Percentiles rank a stretch among this genome's conserved stretches.
These are phyloP conservation scores for Panurus biarmicus DNA, from an alignment of 2,113 vertebrate genomes.

Conservation along the genomic window DNA sequence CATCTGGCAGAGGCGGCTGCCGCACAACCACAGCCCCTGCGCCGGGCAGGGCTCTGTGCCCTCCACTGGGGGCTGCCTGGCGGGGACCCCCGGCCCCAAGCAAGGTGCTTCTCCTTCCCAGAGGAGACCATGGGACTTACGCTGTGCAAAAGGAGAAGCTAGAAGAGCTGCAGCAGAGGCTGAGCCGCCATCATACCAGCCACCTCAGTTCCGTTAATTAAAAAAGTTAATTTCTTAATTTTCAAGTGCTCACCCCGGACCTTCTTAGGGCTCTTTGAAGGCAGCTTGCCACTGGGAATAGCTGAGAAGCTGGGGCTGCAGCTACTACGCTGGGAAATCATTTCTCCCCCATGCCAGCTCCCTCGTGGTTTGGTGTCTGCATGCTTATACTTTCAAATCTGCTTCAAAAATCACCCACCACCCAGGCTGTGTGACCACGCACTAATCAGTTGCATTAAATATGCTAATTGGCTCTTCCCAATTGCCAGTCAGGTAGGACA, in stretches of 20 bases:
- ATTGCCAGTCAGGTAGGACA: neutral
- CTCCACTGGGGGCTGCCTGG: neutral
- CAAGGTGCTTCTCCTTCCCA: neutral
- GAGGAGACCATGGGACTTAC: accelerated
- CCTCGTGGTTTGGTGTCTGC: neutral
- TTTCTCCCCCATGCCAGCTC: neutral
- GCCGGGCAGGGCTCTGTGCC: neutral
- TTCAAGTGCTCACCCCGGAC: neutral
- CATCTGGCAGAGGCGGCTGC: accelerated
- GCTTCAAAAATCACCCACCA: neutral
- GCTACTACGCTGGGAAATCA: neutral
- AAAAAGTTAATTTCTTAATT: constrained; percentile 46
- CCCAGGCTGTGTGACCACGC: neutral
- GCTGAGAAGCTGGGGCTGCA: neutral
- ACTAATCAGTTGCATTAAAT: constrained; percentile 16
- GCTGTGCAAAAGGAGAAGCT: neutral
- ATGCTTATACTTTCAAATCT: constrained; percentile 19
- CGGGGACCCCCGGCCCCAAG: accelerated
- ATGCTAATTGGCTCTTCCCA: constrained; percentile 20
- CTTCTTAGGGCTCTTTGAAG: neutral
- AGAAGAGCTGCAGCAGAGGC: neutral
- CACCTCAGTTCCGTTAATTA: neutral
- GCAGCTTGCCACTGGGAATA: neutral
- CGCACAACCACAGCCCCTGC: accelerated
- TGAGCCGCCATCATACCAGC: neutral